phyloP scores from a whole-genome alignment of 1,140 invertebrate species.

The Vanessa atalanta region DNA sequence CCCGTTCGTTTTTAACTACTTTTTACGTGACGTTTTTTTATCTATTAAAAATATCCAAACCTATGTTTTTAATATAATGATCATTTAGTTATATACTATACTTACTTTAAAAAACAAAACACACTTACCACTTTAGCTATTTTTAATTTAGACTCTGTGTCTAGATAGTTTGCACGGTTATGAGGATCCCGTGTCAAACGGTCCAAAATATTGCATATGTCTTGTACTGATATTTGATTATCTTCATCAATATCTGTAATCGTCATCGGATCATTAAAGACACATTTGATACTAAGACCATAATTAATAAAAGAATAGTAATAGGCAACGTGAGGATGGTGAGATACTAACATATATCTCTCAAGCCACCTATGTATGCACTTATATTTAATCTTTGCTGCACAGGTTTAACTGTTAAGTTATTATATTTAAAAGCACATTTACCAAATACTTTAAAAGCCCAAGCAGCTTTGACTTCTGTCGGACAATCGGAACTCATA shows the following conservation, averaged over 20 bases:
- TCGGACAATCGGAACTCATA: conserved; percentile 86
- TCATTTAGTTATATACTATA: too few relatives aligned
- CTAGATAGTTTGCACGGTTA: conserved; percentile 49
- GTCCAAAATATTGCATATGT: conserved; percentile 81
- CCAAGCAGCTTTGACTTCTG: conserved; percentile 86
- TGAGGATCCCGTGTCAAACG: conserved; percentile 67
- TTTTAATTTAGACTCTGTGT: conserved; percentile 60
- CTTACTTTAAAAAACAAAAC: background rate
- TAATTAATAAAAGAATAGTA: background rate
- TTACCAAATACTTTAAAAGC: conserved; percentile 90
- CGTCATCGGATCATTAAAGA: background rate
- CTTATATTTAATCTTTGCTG: too few relatives aligned
- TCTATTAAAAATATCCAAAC: too few relatives aligned
- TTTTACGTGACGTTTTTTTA: too few relatives aligned
- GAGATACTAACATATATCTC: too few relatives aligned
- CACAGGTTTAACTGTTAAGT: too few relatives aligned
- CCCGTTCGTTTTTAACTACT: too few relatives aligned
- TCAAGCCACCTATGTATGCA: too few relatives aligned
- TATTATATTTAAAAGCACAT: background rate
- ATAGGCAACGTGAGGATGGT: too few relatives aligned
- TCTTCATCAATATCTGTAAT: conserved; percentile 83
- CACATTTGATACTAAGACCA: background rate
- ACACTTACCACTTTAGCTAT: conserved; percentile 75
- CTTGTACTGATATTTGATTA: conserved; percentile 80
- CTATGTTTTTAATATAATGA: too few relatives aligned